Evolutionary conservation across 2,888 invertebrate species (phyloP).

Genomic region (Eilema depressum): DNA sequence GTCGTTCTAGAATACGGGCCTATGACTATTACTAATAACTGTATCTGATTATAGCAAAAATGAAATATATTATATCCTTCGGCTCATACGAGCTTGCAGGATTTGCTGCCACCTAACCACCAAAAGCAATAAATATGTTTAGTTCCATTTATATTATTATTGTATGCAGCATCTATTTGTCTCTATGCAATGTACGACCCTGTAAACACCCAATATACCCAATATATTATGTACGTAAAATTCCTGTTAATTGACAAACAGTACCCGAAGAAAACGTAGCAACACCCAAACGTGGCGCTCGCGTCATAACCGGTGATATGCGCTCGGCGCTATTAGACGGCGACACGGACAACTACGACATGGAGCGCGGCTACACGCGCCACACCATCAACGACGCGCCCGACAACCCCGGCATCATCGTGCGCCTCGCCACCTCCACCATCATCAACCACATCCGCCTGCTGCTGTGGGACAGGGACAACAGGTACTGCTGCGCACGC

Average conservation of each 20-base stretch:
- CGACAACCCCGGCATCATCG: constrained; percentile 92
- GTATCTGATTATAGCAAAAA: too few relatives aligned
- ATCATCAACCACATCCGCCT: constrained; percentile 97
- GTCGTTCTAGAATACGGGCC: too few relatives aligned
- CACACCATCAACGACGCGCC: constrained; percentile 93
- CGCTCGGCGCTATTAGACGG: constrained; percentile 95
- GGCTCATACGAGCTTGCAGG: too few relatives aligned
- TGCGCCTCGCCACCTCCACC: constrained; percentile 93
- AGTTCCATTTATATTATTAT: too few relatives aligned
- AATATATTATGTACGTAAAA: too few relatives aligned
- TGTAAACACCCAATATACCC: too few relatives aligned
- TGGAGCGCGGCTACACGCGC: constrained; percentile 96
- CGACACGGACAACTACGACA: constrained; percentile 94
- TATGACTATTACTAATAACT: too few relatives aligned
- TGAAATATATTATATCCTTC: too few relatives aligned
- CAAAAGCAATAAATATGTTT: too few relatives aligned
- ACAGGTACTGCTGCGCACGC: constrained; percentile 80
- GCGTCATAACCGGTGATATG: constrained; percentile 96
- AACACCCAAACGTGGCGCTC: constrained; percentile 91
- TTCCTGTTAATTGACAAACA: constrained; percentile 61
- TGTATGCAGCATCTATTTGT: too few relatives aligned
- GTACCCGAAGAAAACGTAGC: constrained; percentile 98
- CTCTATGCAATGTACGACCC: too few relatives aligned
- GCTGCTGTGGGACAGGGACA: constrained; percentile 97
- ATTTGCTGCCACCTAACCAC: too few relatives aligned